A percentile compares a stretch with the other conserved stretches of the same genome.
Conservation (phyloP, 2,113 vertebrate species). For the Cryptomyrus ogoouensis region DNA sequence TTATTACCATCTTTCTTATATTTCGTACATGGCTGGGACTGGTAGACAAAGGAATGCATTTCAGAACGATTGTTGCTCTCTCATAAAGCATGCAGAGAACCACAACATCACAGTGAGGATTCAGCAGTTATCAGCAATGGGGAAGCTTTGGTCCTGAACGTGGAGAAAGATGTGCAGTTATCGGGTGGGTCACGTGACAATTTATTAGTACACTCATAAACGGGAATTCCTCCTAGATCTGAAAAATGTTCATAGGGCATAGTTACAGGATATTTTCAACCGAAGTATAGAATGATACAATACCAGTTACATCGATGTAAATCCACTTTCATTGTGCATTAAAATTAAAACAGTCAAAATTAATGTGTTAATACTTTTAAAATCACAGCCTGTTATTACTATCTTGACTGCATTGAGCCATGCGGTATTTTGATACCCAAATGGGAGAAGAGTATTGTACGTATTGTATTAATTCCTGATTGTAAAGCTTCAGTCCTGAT, state of each 20-base stretch:
- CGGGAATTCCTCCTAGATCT: not conserved
- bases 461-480: not conserved
- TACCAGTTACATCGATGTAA: not conserved
- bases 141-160: conserved; percentile 13
- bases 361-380: not conserved
- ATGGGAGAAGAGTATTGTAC: not conserved
- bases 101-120: not conserved
- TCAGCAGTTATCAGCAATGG: not conserved
- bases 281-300: not conserved
- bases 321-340: not conserved
- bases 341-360: not conserved
- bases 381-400: not conserved
- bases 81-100: conserved; percentile 42
- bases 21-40: not conserved
- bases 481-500: not conserved
- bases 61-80: conserved; percentile 5
- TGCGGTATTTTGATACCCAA: not conserved
- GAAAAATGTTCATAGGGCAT: not conserved
- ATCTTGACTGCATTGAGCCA: too few relatives aligned
- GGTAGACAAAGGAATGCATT: not conserved
- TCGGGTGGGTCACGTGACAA: not conserved
- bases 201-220: not conserved
- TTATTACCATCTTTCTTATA: not conserved
- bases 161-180: conserved; percentile 2
- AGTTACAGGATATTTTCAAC: not conserved